Evolutionary conservation across 1,140 invertebrate species (phyloP), one percentile per base, ranked within the genome.

Genomic region (Diploscapter pachys): DNA sequence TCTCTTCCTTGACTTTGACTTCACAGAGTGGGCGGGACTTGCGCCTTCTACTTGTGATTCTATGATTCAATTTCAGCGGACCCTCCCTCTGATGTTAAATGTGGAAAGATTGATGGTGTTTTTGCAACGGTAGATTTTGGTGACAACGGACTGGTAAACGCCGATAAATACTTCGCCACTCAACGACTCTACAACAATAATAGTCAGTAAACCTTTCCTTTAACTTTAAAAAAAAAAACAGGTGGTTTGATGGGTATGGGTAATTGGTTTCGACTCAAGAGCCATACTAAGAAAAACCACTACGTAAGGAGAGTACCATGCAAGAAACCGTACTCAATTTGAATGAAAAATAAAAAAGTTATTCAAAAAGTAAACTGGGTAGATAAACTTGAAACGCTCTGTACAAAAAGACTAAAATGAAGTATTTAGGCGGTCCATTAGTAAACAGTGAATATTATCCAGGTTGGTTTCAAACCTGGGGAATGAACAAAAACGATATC

Each of bases 31-130:
- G 31, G 31, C 31, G 31, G 31, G 31, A 31, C 31, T 31, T 31
- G 31, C 31, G 31, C 31, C 1, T 1, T 31, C 31, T 31, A 31
- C 31, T 31, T 31, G 31, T 31, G 31, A 31, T 31, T 31, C 1
- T 31, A 31, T 31, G 31, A 31, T 31, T 31, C 31, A 31, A 31
- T 31, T 31, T 31, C 31, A 31, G 31, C 31, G 31, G 31, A 31
- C 31, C 31, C 31, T 31, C 31, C 31, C 1, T 31, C 31, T 31
- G 81, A 83, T 74, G 66, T 68, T 9, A 51, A 52, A 51, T 68
- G 66, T 68, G 66, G 66, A 5, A 51, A 54, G 6, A 68, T 68
- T 11, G 66, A 68, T 6, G 66, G 66, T 5, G 66, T 68, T 8
- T 68, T 68, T 53, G 66, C 66, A 5, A 68, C 66, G 6, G 66